Evolutionary conservation across 1,140 invertebrate genomes (phyloP), one percentile per base, ranked within the genome.

Genomic region (Pinna nobilis): DNA sequence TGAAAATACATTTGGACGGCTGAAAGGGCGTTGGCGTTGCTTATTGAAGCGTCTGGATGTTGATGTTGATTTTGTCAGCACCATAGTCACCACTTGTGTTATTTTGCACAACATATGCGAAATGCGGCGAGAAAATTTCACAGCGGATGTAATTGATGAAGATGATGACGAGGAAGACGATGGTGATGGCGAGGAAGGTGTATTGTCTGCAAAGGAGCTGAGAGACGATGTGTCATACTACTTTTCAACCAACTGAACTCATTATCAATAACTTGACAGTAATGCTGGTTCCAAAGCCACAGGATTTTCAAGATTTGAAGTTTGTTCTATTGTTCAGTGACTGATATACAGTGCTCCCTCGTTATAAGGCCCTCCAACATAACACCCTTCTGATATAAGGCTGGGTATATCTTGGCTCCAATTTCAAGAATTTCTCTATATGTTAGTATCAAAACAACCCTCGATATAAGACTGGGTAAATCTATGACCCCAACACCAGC

Each of bases 21-120:
- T 89, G 47, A 88, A 88, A 74, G 41, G 39, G 20, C 49, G 84
- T 18, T 88, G 86, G 61, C 51, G 81, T n/a, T 80, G 85, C n/a
- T n/a, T n/a, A 74, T 71, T 88, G 33, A 77, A 76, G 20, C 61
- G 71, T 65, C 76, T 87, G 2, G 59, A 81, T 25, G 76, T 74
- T 7, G 74, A 76, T 79, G 80, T 74, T 80, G 83, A 64, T 78
- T 85, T 51, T 50, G 32, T 49, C 33, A 72, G 32, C n/a, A 72
- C 49, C 30, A 50, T 66, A 25, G 49, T 53, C 35, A 61, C 80
- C 25, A 80, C 80, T 66, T 88, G 83, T 69, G n/a, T n/a, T n/a
- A 78, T 88, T 7, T 66, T 89, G 67, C 82, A 88, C 57, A 87
- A 89, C 68, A 60, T 87, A n/a, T 86, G 82, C 67, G 80, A 86